These are phyloP conservation scores for Agapornis canus DNA, from an alignment of 2,797 vertebrate genomes.

Conservation along the genomic window DNA sequence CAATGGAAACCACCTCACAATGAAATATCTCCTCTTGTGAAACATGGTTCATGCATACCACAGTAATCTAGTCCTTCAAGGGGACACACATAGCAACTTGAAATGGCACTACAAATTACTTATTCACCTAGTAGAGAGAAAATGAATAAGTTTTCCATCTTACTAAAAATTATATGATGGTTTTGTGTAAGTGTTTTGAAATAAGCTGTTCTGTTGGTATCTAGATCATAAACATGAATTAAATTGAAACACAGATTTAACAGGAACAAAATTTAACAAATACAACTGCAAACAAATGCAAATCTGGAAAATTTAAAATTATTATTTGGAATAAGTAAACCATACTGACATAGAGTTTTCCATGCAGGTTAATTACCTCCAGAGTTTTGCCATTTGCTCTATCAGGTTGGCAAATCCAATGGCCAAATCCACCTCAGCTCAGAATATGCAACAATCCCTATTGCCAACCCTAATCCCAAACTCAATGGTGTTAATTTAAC, in stretches of 20 bases:
- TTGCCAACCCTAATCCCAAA: not conserved
- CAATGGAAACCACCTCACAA: not conserved
- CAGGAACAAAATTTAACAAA: not conserved
- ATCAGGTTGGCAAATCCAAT: not conserved
- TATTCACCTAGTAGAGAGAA: not conserved
- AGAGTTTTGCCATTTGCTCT: not conserved
- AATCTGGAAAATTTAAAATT: not conserved
- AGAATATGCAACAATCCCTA: not conserved
- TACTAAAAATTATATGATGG: not conserved
- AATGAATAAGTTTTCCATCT: not conserved
- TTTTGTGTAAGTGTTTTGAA: not conserved
- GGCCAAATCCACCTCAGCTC: not conserved
- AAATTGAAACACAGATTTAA: not conserved
- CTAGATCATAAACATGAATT: not conserved
- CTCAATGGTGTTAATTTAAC: rapidly evolving
- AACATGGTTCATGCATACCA: not conserved
- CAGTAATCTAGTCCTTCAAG: not conserved
- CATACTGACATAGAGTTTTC: not conserved
- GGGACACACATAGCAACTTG: not conserved
- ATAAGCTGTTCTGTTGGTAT: not conserved
- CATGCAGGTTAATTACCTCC: not conserved
- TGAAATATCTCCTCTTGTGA: not conserved
- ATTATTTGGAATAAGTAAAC: not conserved
- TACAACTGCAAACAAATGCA: not conserved
- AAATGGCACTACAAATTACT: not conserved